These are phyloP conservation scores for Aphidius gifuensis DNA, from an alignment of 1,140 invertebrate species.

Conservation along the genomic window DNA sequence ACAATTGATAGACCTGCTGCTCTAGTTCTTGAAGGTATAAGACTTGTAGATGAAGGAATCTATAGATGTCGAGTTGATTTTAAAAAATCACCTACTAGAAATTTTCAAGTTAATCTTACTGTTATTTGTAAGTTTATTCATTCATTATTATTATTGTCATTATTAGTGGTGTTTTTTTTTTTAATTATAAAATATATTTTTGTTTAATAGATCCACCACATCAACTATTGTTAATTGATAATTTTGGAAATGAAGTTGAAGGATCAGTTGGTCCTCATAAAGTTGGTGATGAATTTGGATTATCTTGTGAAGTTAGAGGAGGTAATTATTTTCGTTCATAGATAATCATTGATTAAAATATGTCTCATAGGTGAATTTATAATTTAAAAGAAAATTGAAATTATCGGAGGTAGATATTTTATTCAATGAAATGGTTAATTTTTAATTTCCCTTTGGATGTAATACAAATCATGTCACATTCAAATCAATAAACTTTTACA, in stretches of 20 bases:
- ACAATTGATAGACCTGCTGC: conserved; percentile 71
- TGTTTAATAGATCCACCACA: conserved; percentile 73
- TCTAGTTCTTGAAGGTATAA: conserved; percentile 76
- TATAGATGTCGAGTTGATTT: conserved; percentile 89
- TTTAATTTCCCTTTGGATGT: too few relatives aligned
- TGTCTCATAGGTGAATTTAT: conserved; percentile 20
- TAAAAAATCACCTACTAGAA: conserved; percentile 83
- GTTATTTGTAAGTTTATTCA: conserved; percentile 76
- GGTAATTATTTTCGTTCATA: too few relatives aligned
- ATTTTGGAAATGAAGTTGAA: conserved; percentile 70
- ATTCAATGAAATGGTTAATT: too few relatives aligned
- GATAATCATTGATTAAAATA: conserved; percentile 11
- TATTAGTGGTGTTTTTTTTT: too few relatives aligned
- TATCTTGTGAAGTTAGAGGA: conserved; percentile 86
- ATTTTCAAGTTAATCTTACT: conserved; percentile 84
- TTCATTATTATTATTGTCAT: conserved; percentile 45
- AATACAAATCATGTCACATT: too few relatives aligned
- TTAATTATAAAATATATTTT: too few relatives aligned
- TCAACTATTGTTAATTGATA: conserved; percentile 79
- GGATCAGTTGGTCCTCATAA: conserved; percentile 78
- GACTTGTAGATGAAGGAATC: conserved; percentile 77
- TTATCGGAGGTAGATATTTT: too few relatives aligned
- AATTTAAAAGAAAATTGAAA: conserved; percentile 7
- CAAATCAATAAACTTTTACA: too few relatives aligned
- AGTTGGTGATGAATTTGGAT: conserved; percentile 74